A percentile compares a stretch with the other conserved stretches of the same genome.
Evolutionary conservation across 2,888 invertebrate genomes (phyloP).

Genomic region (Pheosia gnoma): DNA sequence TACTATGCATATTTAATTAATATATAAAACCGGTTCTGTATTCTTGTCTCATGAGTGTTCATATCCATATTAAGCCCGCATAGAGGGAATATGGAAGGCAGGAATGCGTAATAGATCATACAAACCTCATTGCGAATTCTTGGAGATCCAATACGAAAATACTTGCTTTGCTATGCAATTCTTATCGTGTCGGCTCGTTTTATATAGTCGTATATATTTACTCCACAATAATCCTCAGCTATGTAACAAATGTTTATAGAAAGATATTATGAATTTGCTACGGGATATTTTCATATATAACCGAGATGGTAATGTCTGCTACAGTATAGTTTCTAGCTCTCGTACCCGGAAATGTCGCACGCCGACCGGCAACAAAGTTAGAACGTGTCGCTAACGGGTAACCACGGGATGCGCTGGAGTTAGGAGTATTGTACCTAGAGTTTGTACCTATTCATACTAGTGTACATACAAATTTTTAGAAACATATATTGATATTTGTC

Average conservation of each 20-base stretch:
- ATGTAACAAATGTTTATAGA: background rate
- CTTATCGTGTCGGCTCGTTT: background rate
- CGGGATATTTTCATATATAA: background rate
- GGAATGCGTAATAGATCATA: conserved; percentile 2
- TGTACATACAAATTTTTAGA: too few species aligned
- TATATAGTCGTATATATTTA: background rate
- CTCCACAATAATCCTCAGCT: background rate
- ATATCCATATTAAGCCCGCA: background rate
- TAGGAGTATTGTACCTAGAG: background rate
- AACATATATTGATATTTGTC: too few species aligned
- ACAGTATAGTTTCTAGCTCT: conserved; percentile 3
- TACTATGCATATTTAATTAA: too few species aligned
- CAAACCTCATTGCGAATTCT: background rate
- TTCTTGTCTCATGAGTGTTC: too few species aligned
- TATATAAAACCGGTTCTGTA: too few species aligned
- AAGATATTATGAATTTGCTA: too few species aligned
- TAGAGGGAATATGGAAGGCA: background rate
- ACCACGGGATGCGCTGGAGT: conserved; percentile 21
- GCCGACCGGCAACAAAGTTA: conserved; percentile 40
- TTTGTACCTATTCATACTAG: too few species aligned
- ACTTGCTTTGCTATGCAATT: conserved; percentile 1
- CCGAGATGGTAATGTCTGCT: background rate
- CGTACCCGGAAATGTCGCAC: conserved; percentile 22
- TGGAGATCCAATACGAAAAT: conserved; percentile 1
- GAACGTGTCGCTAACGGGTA: conserved; percentile 31